phyloP scores from a whole-genome alignment of 2,888 invertebrate genomes.

The Colletes collaris region DNA sequence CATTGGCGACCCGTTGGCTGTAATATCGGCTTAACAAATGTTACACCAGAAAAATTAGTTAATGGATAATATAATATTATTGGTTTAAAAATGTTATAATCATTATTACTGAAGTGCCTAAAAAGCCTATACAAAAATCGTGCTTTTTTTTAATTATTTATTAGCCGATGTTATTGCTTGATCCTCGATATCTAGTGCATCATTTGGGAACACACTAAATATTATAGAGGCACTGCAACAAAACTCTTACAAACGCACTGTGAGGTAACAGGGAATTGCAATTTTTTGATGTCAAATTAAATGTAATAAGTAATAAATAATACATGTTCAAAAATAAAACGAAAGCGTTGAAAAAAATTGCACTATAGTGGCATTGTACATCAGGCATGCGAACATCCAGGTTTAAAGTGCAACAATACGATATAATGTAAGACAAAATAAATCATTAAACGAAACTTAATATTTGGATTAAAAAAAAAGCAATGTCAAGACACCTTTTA shows the following conservation, averaged over 20 bases:
- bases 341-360: slow-evolving; percentile 59
- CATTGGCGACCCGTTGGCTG: background rate
- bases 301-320: slow-evolving; percentile 27
- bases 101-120: slow-evolving; percentile 38
- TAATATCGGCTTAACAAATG: slow-evolving; percentile 10
- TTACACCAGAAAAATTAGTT: slow-evolving; percentile 42
- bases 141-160: slow-evolving; percentile 45
- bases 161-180: slow-evolving; percentile 18
- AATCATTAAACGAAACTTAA: slow-evolving; percentile 42
- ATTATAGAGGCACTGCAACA: slow-evolving; percentile 21
- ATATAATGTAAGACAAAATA: slow-evolving; percentile 51
- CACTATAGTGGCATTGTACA: slow-evolving; percentile 53
- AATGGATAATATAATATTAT: slow-evolving; percentile 16
- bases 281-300: slow-evolving; percentile 10
- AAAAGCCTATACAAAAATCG: slow-evolving; percentile 54
- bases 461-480: slow-evolving; percentile 8
- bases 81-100: slow-evolving; percentile 38
- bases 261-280: slow-evolving; percentile 16
- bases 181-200: slow-evolving; percentile 24
- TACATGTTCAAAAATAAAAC: slow-evolving; percentile 52
- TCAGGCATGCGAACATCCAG: slow-evolving; percentile 68
- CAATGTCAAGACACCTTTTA: slow-evolving; percentile 11
- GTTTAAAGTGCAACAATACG: slow-evolving; percentile 53
- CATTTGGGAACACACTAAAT: slow-evolving; percentile 33
- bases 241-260: slow-evolving; percentile 37